Conservation (phyloP, 2,797 vertebrate species). For the Acropternis orthonyx region DNA sequence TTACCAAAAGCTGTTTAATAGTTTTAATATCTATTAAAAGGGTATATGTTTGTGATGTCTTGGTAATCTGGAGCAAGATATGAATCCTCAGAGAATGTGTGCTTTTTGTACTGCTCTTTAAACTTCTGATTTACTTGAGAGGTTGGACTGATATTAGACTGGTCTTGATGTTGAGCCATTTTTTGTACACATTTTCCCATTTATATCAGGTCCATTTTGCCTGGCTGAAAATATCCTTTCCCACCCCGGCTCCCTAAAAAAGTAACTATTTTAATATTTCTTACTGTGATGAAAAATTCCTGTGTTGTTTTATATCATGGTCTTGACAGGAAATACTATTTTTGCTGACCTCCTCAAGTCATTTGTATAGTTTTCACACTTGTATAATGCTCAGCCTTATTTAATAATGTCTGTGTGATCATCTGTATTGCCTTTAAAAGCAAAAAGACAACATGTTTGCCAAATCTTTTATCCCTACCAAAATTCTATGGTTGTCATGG, state of each 20-base stretch:
- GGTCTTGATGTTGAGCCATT: neutral
- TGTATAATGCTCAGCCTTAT: neutral
- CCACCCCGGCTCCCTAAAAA: neutral
- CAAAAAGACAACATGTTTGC: neutral
- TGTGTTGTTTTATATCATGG: neutral
- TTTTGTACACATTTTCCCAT: neutral
- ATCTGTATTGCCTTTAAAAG: neutral
- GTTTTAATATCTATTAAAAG: neutral
- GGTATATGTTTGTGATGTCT: neutral
- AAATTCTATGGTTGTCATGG: neutral
- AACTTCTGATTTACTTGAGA: neutral
- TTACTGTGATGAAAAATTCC: neutral
- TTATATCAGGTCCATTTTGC: neutral
- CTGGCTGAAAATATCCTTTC: neutral
- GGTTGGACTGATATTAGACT: neutral
- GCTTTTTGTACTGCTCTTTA: neutral
- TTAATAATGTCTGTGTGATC: neutral
- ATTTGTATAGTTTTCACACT: neutral
- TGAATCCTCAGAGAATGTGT: neutral
- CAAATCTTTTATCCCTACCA: neutral
- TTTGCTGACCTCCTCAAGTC: neutral
- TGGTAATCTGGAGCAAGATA: neutral
- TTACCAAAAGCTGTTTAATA: neutral
- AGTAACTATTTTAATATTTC: neutral
- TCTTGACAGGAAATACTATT: neutral